Evolutionary conservation across 2,797 vertebrate genomes (phyloP).

Genomic region (Heterohyrax brucei): DNA sequence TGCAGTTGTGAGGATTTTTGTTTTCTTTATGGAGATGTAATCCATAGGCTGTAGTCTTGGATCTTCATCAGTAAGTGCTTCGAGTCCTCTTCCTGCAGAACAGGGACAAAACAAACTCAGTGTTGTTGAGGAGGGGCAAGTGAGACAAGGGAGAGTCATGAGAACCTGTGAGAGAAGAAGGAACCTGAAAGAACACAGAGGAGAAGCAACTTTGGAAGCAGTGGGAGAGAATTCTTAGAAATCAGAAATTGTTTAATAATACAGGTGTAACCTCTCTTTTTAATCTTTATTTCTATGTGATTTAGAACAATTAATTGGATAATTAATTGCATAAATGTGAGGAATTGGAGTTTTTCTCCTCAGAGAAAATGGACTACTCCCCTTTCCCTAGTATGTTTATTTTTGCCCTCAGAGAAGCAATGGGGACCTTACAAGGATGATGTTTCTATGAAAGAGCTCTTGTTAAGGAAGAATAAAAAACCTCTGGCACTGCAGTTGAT

Average conservation of each 20-base stretch:
- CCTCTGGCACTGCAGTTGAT: conserved; percentile 66
- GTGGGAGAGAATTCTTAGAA: neutral
- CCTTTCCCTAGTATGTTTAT: neutral
- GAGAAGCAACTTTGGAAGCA: conserved; percentile 1
- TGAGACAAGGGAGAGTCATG: neutral
- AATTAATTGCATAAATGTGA: conserved; percentile 12
- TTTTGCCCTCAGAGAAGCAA: conserved; percentile 48
- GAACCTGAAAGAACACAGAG: neutral
- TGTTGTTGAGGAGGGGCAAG: neutral
- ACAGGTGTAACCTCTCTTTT: neutral
- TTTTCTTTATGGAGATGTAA: too few species aligned
- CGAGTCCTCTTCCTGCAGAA: neutral
- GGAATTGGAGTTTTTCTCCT: conserved; percentile 23
- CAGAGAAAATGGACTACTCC: neutral
- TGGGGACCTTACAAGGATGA: neutral
- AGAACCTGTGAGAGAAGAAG: neutral
- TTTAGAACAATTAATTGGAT: neutral
- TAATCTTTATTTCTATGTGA: neutral
- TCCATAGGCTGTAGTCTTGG: too few species aligned
- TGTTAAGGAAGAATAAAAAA: conserved; percentile 78
- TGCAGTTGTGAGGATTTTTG: too few species aligned
- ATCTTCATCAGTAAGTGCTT: too few species aligned
- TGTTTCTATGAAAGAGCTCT: conserved; percentile 72
- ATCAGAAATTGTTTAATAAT: conserved; percentile 14
- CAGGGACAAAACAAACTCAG: neutral